Conservation (phyloP, 64 coral and sea anemone genomes). For the Catalaphyllia jardinei region DNA sequence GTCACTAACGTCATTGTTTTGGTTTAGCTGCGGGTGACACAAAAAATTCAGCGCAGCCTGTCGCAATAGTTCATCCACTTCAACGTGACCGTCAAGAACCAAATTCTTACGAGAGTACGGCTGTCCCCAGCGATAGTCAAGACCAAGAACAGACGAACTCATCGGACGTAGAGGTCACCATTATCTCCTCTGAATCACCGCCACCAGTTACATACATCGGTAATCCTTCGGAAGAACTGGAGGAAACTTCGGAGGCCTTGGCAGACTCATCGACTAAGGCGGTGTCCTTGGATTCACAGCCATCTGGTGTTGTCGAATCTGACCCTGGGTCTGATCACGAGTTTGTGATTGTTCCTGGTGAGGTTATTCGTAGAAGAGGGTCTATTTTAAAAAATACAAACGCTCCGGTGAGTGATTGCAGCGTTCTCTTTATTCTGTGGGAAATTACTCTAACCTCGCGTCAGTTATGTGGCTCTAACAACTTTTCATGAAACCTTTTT, state of each 20-base stretch:
- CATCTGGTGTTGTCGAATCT: conserved; percentile 11
- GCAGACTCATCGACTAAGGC: not conserved
- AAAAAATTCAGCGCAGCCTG: not conserved
- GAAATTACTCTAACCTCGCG: not conserved
- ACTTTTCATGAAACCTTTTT: no score
- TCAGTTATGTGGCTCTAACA: no score
- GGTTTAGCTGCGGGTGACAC: not conserved
- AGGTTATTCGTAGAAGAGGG: conserved; percentile 48
- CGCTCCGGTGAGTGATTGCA: conserved; percentile 3
- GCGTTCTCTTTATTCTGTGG: not conserved
- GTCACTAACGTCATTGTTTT: not conserved
- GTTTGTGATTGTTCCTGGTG: conserved; percentile 58
- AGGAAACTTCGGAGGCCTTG: not conserved
- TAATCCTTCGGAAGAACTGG: conserved; percentile 45
- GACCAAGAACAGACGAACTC: not conserved
- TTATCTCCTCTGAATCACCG: conserved; percentile 5
- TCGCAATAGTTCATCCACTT: conserved; percentile 1
- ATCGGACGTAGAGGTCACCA: conserved; percentile 3
- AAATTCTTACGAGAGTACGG: not conserved
- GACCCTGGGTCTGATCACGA: not conserved
- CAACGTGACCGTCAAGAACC: not conserved
- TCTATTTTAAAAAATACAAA: conserved; percentile 48
- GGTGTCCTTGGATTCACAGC: not conserved
- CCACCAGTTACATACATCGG: conserved; percentile 53
- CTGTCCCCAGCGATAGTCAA: no score